Conservation (phyloP, 2,113 vertebrate species). For the Thinocorus orbignyianus region DNA sequence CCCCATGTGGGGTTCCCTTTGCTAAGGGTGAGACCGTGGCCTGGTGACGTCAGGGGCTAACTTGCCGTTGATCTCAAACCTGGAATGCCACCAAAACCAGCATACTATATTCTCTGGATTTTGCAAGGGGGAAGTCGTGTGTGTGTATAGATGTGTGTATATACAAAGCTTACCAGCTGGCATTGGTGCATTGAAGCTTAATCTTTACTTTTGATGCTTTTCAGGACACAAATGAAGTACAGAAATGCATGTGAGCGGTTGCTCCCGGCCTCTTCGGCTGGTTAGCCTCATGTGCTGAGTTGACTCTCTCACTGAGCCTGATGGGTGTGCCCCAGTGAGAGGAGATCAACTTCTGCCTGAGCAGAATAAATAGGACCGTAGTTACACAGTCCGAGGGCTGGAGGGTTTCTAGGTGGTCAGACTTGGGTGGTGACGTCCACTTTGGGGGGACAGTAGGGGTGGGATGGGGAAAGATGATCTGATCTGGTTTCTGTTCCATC, state of each 20-base stretch:
- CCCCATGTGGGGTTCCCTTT: not conserved
- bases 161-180: not conserved
- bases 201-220: not conserved
- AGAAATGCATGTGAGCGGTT: fast-evolving
- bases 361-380: not conserved
- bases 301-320: fast-evolving
- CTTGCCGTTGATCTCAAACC: not conserved
- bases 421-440: not conserved
- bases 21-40: not conserved
- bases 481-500: not conserved
- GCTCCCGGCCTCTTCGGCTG: not conserved
- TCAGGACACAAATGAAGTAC: not conserved
- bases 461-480: not conserved
- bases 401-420: not conserved
- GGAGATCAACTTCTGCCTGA: not conserved
- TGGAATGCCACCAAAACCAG: not conserved
- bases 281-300: fast-evolving
- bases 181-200: not conserved
- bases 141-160: fast-evolving
- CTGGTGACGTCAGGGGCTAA: not conserved
- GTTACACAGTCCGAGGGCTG: not conserved
- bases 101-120: not conserved
- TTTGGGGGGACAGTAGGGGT: too few species aligned
- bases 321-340: fast-evolving
- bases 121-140: not conserved